A percentile compares a stretch with the other conserved stretches of the same genome.
phyloP scores from a whole-genome alignment of 2,888 invertebrate genomes.

The Anarsia innoxiella region DNA sequence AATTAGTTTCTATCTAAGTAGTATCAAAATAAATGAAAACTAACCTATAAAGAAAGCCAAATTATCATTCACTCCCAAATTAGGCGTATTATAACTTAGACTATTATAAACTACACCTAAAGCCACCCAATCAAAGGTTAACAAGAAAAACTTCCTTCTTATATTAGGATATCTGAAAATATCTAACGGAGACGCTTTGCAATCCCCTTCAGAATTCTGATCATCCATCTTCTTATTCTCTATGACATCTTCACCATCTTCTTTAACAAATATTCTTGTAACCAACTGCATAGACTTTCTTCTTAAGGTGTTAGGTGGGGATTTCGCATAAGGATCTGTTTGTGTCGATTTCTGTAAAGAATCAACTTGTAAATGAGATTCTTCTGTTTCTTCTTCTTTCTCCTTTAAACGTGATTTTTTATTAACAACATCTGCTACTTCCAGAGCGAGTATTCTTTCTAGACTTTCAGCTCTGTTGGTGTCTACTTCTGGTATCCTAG shows the following conservation, averaged over 20 bases:
- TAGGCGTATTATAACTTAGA: constrained; percentile 79
- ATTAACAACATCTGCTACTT: constrained; percentile 50
- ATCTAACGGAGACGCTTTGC: constrained; percentile 77
- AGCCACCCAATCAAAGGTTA: constrained; percentile 80
- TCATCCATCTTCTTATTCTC: constrained; percentile 60
- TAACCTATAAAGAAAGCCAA: constrained; percentile 80
- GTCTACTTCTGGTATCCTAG: constrained; percentile 35
- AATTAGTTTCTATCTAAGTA: too few species aligned
- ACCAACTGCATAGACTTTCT: constrained; percentile 55
- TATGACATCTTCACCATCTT: constrained; percentile 37
- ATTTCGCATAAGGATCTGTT: constrained; percentile 37
- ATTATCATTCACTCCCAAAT: constrained; percentile 80
- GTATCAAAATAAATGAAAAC: too few species aligned
- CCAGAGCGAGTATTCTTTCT: constrained; percentile 45
- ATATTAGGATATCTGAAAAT: constrained; percentile 79
- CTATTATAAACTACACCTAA: constrained; percentile 82
- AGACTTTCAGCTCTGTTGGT: constrained; percentile 31
- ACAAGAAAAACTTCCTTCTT: constrained; percentile 78
- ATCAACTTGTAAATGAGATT: constrained; percentile 31
- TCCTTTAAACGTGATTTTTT: constrained; percentile 35
- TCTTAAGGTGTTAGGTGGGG: constrained; percentile 43
- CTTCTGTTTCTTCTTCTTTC: constrained; percentile 27
- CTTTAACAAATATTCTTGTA: constrained; percentile 46
- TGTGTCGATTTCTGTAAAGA: constrained; percentile 42
- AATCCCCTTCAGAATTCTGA: constrained; percentile 60